Evolutionary conservation across 2,113 vertebrate species (phyloP).

Genomic region (Ahaetulla prasina): DNA sequence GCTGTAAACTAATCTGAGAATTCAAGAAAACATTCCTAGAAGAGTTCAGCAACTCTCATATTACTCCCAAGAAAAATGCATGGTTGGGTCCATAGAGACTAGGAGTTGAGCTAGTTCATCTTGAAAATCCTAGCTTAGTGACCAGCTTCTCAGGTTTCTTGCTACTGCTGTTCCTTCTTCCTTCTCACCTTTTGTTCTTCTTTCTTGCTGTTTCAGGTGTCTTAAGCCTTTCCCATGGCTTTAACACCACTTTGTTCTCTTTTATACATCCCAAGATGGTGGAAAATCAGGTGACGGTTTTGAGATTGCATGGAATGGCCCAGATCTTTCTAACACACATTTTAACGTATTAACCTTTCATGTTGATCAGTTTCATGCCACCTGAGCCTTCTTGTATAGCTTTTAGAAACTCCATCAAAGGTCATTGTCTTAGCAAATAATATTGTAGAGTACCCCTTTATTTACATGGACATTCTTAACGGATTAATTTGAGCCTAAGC

Average conservation of each 20-base stretch:
- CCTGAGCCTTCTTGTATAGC: not conserved
- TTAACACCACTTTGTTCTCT: not conserved
- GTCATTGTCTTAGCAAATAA: accelerated
- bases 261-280: not conserved
- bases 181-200: not conserved
- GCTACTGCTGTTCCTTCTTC: not conserved
- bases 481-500: not conserved
- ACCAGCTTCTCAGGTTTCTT: not conserved
- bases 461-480: not conserved
- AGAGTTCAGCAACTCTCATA: not conserved
- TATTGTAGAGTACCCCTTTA: accelerated
- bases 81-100: not conserved
- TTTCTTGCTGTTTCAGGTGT: not conserved
- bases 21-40: not conserved
- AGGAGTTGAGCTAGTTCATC: not conserved
- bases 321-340: not conserved
- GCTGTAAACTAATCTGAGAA: not conserved
- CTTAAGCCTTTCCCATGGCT: not conserved
- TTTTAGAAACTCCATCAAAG: not conserved
- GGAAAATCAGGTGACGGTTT: not conserved
- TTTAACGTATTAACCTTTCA: not conserved
- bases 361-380: not conserved
- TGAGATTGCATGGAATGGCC: not conserved
- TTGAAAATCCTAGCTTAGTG: not conserved
- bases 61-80: not conserved